Conservation (phyloP, 2,113 vertebrate genomes). For the Peromyscus californicus region DNA sequence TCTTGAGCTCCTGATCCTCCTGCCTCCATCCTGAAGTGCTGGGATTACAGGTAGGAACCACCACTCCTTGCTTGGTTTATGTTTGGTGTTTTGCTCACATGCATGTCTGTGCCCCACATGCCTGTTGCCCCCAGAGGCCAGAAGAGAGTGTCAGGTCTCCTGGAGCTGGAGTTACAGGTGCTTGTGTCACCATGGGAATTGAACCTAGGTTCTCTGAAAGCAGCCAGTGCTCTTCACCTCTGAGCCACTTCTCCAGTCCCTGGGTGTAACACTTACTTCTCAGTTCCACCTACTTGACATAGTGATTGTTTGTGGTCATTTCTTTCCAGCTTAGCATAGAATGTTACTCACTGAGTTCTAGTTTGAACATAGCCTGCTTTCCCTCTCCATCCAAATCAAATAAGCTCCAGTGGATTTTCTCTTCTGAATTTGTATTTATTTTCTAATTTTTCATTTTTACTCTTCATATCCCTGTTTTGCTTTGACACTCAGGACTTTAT, state of each 20-base stretch:
- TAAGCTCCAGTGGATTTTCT: slow-evolving; percentile 19
- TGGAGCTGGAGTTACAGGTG: background rate
- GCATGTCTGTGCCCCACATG: background rate
- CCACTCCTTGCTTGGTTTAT: background rate
- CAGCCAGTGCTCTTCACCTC: background rate
- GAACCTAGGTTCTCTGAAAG: background rate
- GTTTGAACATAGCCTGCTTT: background rate
- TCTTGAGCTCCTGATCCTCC: background rate
- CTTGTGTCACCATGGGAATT: background rate
- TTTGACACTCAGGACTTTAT: slow-evolving; percentile 27
- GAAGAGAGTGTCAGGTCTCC: background rate
- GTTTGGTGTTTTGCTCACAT: background rate
- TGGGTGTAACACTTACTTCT: background rate
- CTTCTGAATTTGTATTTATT: background rate
- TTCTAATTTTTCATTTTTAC: background rate
- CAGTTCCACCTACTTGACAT: background rate
- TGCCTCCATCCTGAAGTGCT: background rate
- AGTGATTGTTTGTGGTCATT: background rate
- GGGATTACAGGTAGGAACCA: background rate
- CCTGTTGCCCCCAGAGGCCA: background rate
- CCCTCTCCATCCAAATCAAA: background rate
- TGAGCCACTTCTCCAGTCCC: background rate
- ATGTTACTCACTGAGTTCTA: background rate
- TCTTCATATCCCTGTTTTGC: slow-evolving; percentile 29
- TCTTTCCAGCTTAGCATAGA: background rate